Conservation (phyloP, 1,140 invertebrate species). For the Macrosteles quadrilineatus region DNA sequence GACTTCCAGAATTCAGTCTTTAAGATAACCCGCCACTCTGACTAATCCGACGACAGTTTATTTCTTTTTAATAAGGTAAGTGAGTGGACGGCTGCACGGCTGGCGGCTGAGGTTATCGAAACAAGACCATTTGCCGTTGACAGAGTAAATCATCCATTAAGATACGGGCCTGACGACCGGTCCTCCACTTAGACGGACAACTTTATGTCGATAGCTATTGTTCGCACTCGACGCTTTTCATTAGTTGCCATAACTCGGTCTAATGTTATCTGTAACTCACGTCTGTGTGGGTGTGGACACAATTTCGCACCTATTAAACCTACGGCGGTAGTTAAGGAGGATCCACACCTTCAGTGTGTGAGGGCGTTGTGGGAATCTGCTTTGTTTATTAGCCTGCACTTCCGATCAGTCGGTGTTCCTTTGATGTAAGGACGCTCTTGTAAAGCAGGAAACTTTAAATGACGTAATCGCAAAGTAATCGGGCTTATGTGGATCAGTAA, state of each 20-base stretch:
- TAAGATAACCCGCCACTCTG: constrained; percentile 1
- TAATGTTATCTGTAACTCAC: constrained; percentile 16
- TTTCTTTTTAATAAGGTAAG: constrained; percentile 13
- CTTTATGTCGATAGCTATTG: constrained; percentile 18
- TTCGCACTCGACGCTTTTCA: constrained; percentile 8
- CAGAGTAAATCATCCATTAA: constrained; percentile 22
- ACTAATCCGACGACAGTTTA: background rate
- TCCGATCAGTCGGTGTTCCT: too few relatives aligned
- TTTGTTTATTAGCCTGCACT: too few relatives aligned
- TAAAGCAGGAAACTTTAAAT: too few relatives aligned
- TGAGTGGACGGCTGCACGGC: background rate
- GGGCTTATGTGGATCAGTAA: too few relatives aligned
- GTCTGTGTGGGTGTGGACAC: constrained; percentile 7
- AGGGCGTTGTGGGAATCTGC: too few relatives aligned
- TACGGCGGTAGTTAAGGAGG: background rate
- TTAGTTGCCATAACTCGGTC: constrained; percentile 14
- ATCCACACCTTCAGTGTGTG: too few relatives aligned
- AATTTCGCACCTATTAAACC: constrained; percentile 26
- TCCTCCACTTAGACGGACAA: background rate
- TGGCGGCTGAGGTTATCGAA: constrained; percentile 13
- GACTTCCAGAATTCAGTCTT: background rate
- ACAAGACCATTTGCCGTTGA: constrained; percentile 8
- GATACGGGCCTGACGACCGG: background rate
- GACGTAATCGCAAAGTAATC: too few relatives aligned
- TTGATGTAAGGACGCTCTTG: too few relatives aligned